Base-by-base conservation (phyloP, 2,113 vertebrate species). In the Petrocephalus microphthalmus region DNA sequence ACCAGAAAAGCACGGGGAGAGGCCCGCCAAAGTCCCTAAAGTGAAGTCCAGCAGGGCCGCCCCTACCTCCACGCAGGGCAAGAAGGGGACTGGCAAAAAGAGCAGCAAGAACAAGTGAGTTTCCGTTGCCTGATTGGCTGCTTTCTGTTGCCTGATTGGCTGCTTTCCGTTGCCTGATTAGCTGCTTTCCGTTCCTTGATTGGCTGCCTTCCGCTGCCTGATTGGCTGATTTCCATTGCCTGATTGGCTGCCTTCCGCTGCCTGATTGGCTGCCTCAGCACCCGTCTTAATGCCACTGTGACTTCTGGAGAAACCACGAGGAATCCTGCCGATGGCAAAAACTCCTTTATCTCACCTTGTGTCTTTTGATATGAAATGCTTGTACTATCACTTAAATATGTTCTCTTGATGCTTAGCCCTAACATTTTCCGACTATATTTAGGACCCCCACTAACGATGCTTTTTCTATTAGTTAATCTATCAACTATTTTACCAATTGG, bases 21-120 rank as follows among this genome's bases (percentile, higher is more conserved):
- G 93, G 90, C 94, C 94, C 0, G 89, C 94, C 1, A 95, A 95
- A 57, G 93, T 94, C 22, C 90, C 94, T 81, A 97, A 97, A 89
- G 94, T 64, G 86, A 96, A 95, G 86, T 94, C 95, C 37, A 20
- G 91, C 94, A n/a, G 93, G 87, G 91, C 0, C 85, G 91, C 1
- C 91, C 90, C 89, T 5, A 84, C 89, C 19, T 88, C 90, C 54
- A 91, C 93, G 2, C 92, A 94, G 42, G 33, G 93, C 25, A 94
- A 95, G 92, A 95, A 92, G 25, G 84, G 91, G n/a, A 91, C 93
- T 0, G 89, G 86, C 5, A 88, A 93, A 92, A 90, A 95, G 93
- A 90, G 94, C 82, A 94, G 93, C 89, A 94, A 95, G 87, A 90
- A 92, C 95, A 98, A 97, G 97, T 98, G 71, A 94, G 97, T 94